Conservation (phyloP, 2,113 vertebrate species). For the Octodon degus region DNA sequence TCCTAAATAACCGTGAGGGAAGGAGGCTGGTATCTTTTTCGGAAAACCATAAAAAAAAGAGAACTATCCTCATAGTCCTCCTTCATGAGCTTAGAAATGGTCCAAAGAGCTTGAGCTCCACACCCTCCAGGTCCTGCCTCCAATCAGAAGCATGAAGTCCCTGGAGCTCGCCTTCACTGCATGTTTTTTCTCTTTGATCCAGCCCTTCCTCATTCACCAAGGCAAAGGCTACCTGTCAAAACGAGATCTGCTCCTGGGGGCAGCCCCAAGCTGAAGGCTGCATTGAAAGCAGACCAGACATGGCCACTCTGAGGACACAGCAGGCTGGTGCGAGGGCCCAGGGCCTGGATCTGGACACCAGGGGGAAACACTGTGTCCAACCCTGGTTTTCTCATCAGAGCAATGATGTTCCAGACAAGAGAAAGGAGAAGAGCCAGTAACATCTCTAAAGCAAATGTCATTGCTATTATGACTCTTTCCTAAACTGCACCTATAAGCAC, state of each 20-base stretch:
- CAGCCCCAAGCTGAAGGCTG: neutral
- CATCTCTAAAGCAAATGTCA: neutral
- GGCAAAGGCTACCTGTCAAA: neutral
- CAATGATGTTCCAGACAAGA: neutral
- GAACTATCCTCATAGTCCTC: neutral
- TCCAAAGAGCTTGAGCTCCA: neutral
- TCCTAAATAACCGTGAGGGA: neutral
- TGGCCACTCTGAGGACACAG: fast-evolving
- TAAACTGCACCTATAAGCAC: fast-evolving
- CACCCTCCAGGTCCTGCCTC: slow-evolving; percentile 4
- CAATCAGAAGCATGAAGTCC: neutral
- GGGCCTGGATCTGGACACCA: neutral
- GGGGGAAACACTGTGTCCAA: neutral
- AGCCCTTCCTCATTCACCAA: neutral
- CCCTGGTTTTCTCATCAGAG: slow-evolving; percentile 63
- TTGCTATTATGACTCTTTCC: neutral
- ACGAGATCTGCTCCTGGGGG: neutral
- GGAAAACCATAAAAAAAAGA: neutral
- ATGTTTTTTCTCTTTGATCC: neutral
- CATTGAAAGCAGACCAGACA: neutral
- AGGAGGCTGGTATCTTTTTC: neutral
- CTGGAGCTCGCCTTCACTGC: neutral
- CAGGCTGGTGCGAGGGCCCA: neutral
- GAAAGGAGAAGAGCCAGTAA: neutral
- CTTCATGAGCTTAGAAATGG: neutral